Conservation (phyloP, 2,797 vertebrate genomes). For the Bradypodion pumilum region DNA sequence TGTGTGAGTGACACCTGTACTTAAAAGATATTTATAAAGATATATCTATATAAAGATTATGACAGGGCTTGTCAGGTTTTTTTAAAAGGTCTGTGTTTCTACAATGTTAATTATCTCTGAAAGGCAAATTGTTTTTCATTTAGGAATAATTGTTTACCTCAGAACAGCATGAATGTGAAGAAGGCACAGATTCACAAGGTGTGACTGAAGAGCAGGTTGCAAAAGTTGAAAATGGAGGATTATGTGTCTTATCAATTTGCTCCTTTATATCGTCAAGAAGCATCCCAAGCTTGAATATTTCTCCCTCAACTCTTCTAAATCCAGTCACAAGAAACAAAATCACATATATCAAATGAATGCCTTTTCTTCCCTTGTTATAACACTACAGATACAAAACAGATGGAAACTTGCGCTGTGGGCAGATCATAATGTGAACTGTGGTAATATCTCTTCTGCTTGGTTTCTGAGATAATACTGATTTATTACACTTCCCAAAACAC, state of each 20-base stretch:
- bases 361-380: neutral
- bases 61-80: neutral
- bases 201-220: slow-evolving; percentile 57
- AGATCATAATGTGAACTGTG: too few relatives aligned
- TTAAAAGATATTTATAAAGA: too few relatives aligned
- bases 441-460: too few relatives aligned
- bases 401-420: neutral
- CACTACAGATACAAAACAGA: neutral
- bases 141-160: slow-evolving; percentile 73
- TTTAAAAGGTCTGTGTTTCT: neutral
- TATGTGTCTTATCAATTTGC: slow-evolving; percentile 76
- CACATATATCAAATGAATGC: neutral
- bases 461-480: too few relatives aligned
- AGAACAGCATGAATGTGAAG: slow-evolving; percentile 62
- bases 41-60: too few relatives aligned
- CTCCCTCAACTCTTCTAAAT: slow-evolving; percentile 85
- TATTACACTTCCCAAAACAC: too few relatives aligned
- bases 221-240: slow-evolving; percentile 45
- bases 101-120: neutral
- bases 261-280: slow-evolving; percentile 86
- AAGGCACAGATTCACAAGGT: slow-evolving; percentile 44
- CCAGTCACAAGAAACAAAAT: slow-evolving; percentile 44
- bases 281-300: slow-evolving; percentile 88
- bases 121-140: neutral
- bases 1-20: too few relatives aligned